phyloP scores from a whole-genome alignment of 2,888 invertebrate species.

The Ormyrus pomaceus region DNA sequence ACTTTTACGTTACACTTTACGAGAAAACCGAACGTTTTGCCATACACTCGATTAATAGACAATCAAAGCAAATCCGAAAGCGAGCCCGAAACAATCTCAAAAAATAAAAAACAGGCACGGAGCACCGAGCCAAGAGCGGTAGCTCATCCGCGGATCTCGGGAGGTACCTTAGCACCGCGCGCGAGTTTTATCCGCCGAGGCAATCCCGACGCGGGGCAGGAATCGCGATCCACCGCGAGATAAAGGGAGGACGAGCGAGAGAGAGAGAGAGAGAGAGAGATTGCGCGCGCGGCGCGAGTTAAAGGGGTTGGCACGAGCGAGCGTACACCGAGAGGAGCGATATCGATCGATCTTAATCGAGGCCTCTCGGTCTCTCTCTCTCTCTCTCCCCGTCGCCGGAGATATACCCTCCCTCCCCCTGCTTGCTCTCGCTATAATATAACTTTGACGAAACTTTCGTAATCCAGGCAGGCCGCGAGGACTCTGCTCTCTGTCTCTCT shows the following conservation, averaged over 20 bases:
- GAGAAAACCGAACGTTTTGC: too few relatives aligned
- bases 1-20: neutral
- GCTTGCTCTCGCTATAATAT: constrained; percentile 32
- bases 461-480: constrained; percentile 53
- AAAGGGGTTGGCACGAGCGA: neutral
- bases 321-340: neutral
- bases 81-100: too few relatives aligned
- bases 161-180: too few relatives aligned
- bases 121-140: too few relatives aligned
- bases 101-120: too few relatives aligned
- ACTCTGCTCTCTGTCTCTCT: neutral
- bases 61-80: too few relatives aligned
- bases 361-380: neutral
- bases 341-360: constrained; percentile 51
- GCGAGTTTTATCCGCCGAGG: too few relatives aligned
- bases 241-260: too few relatives aligned
- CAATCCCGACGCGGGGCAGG: too few relatives aligned
- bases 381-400: neutral
- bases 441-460: constrained; percentile 66
- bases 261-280: neutral
- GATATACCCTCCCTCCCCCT: neutral
- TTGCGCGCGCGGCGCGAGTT: neutral
- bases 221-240: too few relatives aligned
- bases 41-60: too few relatives aligned
- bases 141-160: too few relatives aligned